Evolutionary conservation across 2,888 invertebrate genomes (phyloP), one percentile per base, ranked within the genome.

Genomic region (Cactoblastis cactorum): DNA sequence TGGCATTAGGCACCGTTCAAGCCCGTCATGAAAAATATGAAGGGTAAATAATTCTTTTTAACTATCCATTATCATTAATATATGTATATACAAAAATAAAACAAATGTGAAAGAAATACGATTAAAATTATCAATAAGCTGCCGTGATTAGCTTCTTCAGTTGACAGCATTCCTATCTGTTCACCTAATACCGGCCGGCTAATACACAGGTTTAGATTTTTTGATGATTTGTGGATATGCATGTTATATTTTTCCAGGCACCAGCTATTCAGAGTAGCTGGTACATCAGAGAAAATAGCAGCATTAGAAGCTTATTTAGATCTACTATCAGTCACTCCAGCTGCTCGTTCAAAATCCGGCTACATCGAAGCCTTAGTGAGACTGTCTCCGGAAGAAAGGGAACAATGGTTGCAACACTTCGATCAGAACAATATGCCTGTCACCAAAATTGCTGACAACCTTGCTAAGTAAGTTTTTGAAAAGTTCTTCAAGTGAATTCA

Each of bases 1-100:
- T 83, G 45, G 55, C 75, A 28, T 70, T 65, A 28, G 59, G 67
- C 14, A 59, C 69, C 3, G 80, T 68, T 5, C 68, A 78, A 19
- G 83, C 73, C 22, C 67, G 71, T 45, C 87, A 86, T 58, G 83
- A 86, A 39, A 76, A 82, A 74, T 86, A 88, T 78, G 87, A 88
- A 64, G 83, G 84, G 87, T 86, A 66, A 65, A 14, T 17, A 6
- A n/a, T 24, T 37, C 8, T 32, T 11, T 32, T 32, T 32, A 11
- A 11, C 5, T 32, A 32, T 32, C 2, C 4, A n/a, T n/a, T n/a
- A n/a, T n/a, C n/a, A n/a, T n/a, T n/a, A n/a, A n/a, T n/a, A n/a
- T n/a, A n/a, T n/a, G n/a, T n/a, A n/a, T n/a, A n/a, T n/a, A n/a
- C n/a, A n/a, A n/a, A n/a, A n/a, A n/a, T n/a, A n/a, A n/a, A n/a